Evolutionary conservation across 2,888 invertebrate genomes (phyloP), one percentile per base, ranked within the genome.

Genomic region (Dasysyrphus albostriatus): DNA sequence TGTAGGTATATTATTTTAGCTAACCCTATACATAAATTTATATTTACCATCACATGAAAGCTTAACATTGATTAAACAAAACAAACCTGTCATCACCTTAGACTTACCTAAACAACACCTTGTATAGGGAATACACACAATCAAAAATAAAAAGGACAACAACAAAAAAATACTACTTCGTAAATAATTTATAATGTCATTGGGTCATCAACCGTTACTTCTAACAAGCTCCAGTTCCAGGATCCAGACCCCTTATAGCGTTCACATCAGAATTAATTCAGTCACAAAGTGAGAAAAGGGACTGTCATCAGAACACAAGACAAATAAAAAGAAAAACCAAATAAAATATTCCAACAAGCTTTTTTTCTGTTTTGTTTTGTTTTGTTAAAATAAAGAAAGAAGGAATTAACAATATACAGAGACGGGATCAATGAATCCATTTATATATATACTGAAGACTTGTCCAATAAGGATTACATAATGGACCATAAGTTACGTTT

Each of bases 261-360:
- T 59, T 37, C 7, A 32, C 67, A 59, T 51, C 67, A 65, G 67
- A 73, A 74, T 80, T 84, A 84, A 81, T 77, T 76, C 76, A 72
- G 67, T 72, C 72, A 73, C 65, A 73, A 67, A 80, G 75, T 76
- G 75, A 80, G 76, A 80, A 80, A 76, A 76, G 76, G 70, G 14
- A 67, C 76, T 80, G 83, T 79, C 83, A 79, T 75, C 79, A 70
- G 79, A 75, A 83, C 24, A 24, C 51, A 29, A 51, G 24, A 24
- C 12, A 51, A 51, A 51, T 24, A 51, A 51, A 51, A 51, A 29
- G 14, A n/a, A 61, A 10, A 44, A n/a, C n/a, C 9, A 24, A 14
- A 63, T 42, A n/a, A n/a, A n/a, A 24, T 9, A 7, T 14, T 32
- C 54, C 29, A 54, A 32, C 14, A 54, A 29, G 32, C n/a, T 34